Base-by-base conservation (phyloP, 2,888 invertebrate species). In the Cyrtodaria siliqua region DNA sequence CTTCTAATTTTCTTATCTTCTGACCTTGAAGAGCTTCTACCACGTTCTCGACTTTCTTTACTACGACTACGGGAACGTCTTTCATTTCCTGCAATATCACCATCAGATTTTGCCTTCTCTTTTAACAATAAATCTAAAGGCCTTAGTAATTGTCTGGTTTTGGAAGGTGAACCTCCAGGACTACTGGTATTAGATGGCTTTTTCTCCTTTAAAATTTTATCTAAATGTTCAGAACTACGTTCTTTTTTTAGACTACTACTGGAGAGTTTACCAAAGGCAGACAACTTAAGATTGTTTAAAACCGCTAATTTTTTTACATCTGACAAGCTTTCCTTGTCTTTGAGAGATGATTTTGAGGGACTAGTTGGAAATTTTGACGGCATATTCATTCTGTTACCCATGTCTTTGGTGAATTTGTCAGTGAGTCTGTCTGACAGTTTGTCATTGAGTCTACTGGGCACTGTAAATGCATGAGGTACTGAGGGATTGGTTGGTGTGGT, bases 391-490 rank as follows among this genome's bases (percentile, higher is more conserved):
- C 88, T 69, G 69, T 88, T 90, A 53, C 88, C 89, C 42, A 88
- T 85, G 74, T 89, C 89, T 83, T 89, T 89, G 40, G 83, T 84
- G 49, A 87, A 76, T 76, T 88, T 88, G 49, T 89, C 87, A 59
- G 87, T 87, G 49, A 55, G 20, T 55, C 44, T 67, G 29, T 77
- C 77, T 8, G 44, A 63, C 23, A 56, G 42, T 53, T 52, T 73
- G 6, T 78, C 78, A 52, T 72, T 68, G 80, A 88, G 87, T 81
- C 86, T 87, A 72, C 84, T 82, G 33, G 88, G 87, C 82, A 87
- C 87, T 84, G 85, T 84, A 59, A 73, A 75, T 75, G 81, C 78
- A 75, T 71, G 66, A 64, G 81, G 78, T 77, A 80, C 47, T 38
- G 55, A 50, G 38, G 70, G 18, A 55, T 50, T 50, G 14, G 26